A percentile compares a stretch with the other conserved stretches of the same genome.
phyloP scores from a whole-genome alignment of 2,113 vertebrate genomes.

The Myocastor coypus region DNA sequence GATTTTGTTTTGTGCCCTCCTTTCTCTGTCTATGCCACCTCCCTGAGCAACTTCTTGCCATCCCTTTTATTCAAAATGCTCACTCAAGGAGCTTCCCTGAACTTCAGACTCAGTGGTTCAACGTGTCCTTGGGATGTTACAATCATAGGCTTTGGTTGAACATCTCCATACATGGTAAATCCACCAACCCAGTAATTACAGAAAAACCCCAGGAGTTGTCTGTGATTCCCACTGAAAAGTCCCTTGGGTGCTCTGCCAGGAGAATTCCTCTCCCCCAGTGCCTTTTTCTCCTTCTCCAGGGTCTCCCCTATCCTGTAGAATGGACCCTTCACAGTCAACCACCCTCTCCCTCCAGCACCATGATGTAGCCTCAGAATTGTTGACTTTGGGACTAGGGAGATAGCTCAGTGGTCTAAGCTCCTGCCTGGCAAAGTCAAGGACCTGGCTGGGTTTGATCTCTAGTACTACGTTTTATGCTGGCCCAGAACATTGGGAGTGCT shows the following conservation, averaged over 20 bases:
- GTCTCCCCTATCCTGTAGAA: not conserved
- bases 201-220: not conserved
- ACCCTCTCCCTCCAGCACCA: not conserved
- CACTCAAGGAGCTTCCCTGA: not conserved
- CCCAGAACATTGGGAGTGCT: no score
- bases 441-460: no score
- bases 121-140: not conserved
- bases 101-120: not conserved
- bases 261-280: not conserved
- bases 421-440: no score
- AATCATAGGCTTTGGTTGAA: not conserved
- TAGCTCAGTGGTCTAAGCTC: no score
- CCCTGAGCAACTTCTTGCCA: not conserved
- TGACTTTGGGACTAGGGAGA: no score
- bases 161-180: not conserved
- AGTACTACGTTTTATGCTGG: no score
- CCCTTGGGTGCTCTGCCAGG: not conserved
- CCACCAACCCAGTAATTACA: not conserved
- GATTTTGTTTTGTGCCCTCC: not conserved
- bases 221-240: not conserved
- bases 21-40: not conserved
- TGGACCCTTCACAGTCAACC: not conserved
- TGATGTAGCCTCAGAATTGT: not conserved
- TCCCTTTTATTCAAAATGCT: not conserved
- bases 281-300: not conserved